phyloP scores from a whole-genome alignment of 2,888 invertebrate genomes.

The Shargacucullia verbasci region DNA sequence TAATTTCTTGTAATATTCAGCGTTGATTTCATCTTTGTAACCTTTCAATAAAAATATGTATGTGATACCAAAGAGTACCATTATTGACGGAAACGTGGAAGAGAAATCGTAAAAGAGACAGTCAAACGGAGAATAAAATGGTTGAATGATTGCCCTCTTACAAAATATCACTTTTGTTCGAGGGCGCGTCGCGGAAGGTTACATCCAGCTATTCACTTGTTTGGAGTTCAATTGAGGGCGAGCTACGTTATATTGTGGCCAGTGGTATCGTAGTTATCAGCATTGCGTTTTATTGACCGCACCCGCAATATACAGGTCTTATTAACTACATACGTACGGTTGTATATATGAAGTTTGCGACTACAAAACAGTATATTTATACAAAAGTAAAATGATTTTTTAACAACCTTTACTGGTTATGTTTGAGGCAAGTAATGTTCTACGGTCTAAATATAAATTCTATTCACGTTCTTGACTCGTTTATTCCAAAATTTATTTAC shows the following conservation, averaged over 20 bases:
- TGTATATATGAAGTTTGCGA: constrained; percentile 6
- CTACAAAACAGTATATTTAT: constrained; percentile 18
- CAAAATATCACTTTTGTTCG: constrained; percentile 59
- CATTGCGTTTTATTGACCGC: constrained; percentile 27
- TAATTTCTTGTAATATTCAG: constrained; percentile 7
- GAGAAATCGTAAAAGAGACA: constrained; percentile 52
- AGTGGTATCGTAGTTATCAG: constrained; percentile 33
- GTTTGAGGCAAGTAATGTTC: constrained; percentile 22
- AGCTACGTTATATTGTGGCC: constrained; percentile 32
- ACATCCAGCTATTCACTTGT: constrained; percentile 45
- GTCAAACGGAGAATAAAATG: constrained; percentile 53
- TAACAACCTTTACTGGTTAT: constrained; percentile 15
- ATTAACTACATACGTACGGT: constrained; percentile 8
- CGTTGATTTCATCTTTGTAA: constrained; percentile 32
- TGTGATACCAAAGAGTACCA: constrained; percentile 42
- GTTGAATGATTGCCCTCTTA: constrained; percentile 55
- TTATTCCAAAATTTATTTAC: constrained; percentile 51
- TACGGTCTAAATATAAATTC: constrained; percentile 26
- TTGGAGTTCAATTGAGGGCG: constrained; percentile 52
- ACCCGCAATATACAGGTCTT: neutral
- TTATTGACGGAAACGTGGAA: constrained; percentile 48
- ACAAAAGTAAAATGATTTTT: constrained; percentile 13
- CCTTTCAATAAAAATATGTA: constrained; percentile 44
- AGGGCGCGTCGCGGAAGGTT: constrained; percentile 46
- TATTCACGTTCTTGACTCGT: constrained; percentile 36